Evolutionary conservation across 2,113 vertebrate species (phyloP).

Genomic region (Pipa parva): DNA sequence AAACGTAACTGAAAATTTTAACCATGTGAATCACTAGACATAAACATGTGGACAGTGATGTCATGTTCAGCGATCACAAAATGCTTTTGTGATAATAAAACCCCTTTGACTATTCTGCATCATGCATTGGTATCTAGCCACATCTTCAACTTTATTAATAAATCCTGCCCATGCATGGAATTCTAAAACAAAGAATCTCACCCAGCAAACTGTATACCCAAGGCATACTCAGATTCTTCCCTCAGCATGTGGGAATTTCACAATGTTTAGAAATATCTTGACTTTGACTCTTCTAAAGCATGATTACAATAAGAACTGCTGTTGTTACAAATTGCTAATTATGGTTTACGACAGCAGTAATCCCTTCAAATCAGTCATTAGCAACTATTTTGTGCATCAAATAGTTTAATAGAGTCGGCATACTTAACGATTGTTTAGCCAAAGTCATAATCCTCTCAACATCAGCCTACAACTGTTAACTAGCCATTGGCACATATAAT

Average conservation of each 20-base stretch:
- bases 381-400: constrained; percentile 40
- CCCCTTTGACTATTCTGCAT: no score
- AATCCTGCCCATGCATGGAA: no score
- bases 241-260: neutral
- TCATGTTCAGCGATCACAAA: no score
- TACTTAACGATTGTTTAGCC: constrained; percentile 39
- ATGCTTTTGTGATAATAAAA: no score
- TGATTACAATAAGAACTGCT: constrained; percentile 36
- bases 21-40: no score
- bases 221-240: neutral
- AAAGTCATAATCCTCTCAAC: constrained; percentile 36
- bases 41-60: no score
- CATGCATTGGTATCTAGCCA: no score
- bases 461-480: constrained; percentile 37
- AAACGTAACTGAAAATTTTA: no score
- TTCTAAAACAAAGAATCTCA: no score
- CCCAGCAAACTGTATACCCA: no score
- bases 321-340: constrained; percentile 44
- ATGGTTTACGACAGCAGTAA: constrained; percentile 37
- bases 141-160: no score
- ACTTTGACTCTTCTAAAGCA: constrained; percentile 8
- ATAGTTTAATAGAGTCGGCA: constrained; percentile 45
- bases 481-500: neutral
- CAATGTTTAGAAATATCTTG: neutral
- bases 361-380: constrained; percentile 49